phyloP scores from a whole-genome alignment of 1,140 invertebrate genomes.

The Liolophura sinensis region DNA sequence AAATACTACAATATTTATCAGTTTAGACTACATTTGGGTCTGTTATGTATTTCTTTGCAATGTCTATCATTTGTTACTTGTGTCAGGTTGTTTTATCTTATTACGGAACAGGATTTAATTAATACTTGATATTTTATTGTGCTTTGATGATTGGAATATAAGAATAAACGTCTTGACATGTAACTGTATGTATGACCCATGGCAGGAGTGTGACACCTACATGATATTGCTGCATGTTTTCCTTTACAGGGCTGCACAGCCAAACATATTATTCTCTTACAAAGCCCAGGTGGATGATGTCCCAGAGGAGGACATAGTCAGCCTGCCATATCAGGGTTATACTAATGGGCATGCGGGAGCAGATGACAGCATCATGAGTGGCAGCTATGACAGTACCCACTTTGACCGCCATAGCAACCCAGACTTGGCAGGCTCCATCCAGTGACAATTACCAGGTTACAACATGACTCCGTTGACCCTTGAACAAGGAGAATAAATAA shows the following conservation, averaged over 20 bases:
- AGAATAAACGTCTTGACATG: too few species aligned
- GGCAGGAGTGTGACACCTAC: background rate
- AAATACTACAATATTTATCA: background rate
- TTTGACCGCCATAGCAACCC: constrained; percentile 61
- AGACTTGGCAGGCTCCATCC: background rate
- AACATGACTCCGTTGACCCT: background rate
- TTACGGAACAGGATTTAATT: constrained; percentile 3
- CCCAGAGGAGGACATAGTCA: constrained; percentile 77
- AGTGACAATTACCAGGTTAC: constrained; percentile 18
- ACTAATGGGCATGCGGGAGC: constrained; percentile 28
- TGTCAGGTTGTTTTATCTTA: too few species aligned
- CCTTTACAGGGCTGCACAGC: constrained; percentile 71
- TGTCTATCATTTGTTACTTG: too few species aligned
- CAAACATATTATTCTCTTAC: constrained; percentile 80
- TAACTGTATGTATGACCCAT: constrained; percentile 2
- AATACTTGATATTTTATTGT: background rate
- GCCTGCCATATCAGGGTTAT: constrained; percentile 75
- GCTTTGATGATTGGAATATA: background rate
- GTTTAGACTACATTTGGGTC: background rate
- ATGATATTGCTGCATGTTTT: constrained; percentile 13
- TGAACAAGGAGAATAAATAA: too few species aligned
- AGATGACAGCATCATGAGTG: constrained; percentile 63
- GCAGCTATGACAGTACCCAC: constrained; percentile 78
- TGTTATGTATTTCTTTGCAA: too few species aligned
- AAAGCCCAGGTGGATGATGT: constrained; percentile 80